Conservation (phyloP, 2,113 vertebrate species). For the Neomonachus schauinslandi region DNA sequence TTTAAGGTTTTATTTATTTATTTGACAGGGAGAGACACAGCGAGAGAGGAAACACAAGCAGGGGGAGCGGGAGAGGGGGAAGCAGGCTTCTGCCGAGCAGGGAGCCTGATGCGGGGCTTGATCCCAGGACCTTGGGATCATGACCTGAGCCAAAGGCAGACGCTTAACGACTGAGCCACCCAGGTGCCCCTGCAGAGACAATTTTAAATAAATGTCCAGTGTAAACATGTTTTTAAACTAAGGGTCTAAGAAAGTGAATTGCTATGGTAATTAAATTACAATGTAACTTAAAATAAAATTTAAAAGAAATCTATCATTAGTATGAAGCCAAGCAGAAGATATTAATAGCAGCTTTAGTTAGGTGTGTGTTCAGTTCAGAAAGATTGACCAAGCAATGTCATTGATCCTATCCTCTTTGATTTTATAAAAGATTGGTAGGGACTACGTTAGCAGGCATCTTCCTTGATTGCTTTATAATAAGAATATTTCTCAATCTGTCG, state of each 20-base stretch:
- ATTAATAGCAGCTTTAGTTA: neutral
- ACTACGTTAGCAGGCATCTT: neutral
- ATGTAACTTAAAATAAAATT: neutral
- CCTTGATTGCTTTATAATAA: neutral
- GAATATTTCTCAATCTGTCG: neutral
- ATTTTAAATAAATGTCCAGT: neutral
- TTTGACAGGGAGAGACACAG: too few species aligned
- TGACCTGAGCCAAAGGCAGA: too few species aligned
- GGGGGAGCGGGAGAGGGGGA: too few species aligned
- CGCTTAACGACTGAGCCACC: too few species aligned
- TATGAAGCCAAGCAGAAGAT: neutral
- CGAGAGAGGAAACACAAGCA: too few species aligned
- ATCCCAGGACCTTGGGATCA: too few species aligned
- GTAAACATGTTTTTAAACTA: neutral
- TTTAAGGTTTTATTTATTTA: too few species aligned
- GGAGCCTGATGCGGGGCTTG: too few species aligned
- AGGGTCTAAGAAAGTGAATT: neutral
- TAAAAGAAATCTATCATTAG: neutral
- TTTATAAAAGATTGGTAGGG: constrained; percentile 1
- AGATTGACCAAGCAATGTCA: neutral
- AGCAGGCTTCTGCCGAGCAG: too few species aligned
- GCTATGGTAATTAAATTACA: neutral
- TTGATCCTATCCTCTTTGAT: neutral
- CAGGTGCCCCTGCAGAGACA: too few species aligned
- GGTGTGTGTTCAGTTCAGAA: neutral